Conservation (phyloP, 2,113 vertebrate genomes). For the Chlorodrepanis virens region DNA sequence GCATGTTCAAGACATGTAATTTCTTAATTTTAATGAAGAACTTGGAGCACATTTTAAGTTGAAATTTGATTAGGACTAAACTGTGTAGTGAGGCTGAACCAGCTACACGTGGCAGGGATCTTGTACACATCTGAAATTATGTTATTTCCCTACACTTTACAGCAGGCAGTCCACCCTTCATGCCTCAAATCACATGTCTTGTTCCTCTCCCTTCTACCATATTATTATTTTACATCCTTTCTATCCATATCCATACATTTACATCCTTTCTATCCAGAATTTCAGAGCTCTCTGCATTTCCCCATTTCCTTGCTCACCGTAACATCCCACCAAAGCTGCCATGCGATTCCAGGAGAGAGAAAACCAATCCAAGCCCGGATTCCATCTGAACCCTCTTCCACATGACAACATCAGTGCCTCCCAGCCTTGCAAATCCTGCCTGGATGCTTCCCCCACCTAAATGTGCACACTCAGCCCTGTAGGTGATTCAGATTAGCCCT, state of each 20-base stretch:
- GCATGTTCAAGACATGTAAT: background rate
- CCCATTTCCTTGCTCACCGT: background rate
- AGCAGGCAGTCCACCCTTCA: background rate
- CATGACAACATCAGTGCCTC: background rate
- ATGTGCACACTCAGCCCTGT: background rate
- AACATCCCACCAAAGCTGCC: accelerated
- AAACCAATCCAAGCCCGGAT: background rate
- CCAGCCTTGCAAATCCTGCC: background rate
- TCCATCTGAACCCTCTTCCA: background rate
- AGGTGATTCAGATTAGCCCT: background rate
- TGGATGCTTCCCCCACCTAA: background rate
- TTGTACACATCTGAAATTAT: background rate
- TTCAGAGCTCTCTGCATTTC: background rate
- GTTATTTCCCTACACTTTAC: background rate
- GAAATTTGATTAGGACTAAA: background rate
- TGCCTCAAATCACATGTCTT: background rate
- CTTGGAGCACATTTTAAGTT: background rate
- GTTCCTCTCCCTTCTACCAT: background rate
- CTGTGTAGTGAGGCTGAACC: background rate
- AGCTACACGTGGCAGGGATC: background rate
- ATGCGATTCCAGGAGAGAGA: background rate
- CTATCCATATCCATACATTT: background rate
- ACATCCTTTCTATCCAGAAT: background rate
- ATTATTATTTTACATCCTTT: background rate
- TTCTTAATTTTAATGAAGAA: background rate